These are phyloP conservation scores for Xerus rutilus DNA, from an alignment of 2,797 vertebrate species.

Conservation along the genomic window DNA sequence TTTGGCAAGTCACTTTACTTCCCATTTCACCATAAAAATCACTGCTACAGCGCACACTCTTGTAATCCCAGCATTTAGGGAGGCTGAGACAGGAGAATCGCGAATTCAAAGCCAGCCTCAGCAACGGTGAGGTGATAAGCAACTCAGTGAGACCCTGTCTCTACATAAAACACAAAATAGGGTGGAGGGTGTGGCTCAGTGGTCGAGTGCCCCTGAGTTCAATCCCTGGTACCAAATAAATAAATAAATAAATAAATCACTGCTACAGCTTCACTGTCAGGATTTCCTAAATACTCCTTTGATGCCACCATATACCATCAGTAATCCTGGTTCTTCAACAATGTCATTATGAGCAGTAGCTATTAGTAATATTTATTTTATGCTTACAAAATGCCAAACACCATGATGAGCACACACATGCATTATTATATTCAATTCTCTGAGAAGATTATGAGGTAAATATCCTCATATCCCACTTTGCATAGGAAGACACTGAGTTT, in stretches of 20 bases:
- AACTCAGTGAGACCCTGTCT: too few relatives aligned
- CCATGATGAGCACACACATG: neutral
- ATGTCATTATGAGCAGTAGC: neutral
- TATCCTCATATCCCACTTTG: neutral
- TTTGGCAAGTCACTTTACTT: neutral
- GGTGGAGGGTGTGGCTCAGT: too few relatives aligned
- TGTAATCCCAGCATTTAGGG: too few relatives aligned
- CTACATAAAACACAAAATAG: too few relatives aligned
- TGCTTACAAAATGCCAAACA: neutral
- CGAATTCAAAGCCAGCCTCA: too few relatives aligned
- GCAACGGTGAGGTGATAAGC: too few relatives aligned
- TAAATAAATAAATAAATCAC: neutral
- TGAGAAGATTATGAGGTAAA: neutral
- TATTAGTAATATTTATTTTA: slow-evolving; percentile 35
- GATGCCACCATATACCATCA: neutral
- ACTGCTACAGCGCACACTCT: neutral
- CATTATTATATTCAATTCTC: neutral
- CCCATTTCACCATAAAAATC: neutral
- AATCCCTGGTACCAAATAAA: too few relatives aligned
- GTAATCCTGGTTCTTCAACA: neutral
- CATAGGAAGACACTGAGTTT: neutral
- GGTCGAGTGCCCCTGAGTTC: too few relatives aligned
- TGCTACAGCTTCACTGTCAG: neutral
- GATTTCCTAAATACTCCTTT: neutral
- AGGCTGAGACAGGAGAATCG: too few relatives aligned